Evolutionary conservation across 2,797 vertebrate species (phyloP), one percentile per base, ranked within the genome.

Genomic region (Setipinna tenuifilis): DNA sequence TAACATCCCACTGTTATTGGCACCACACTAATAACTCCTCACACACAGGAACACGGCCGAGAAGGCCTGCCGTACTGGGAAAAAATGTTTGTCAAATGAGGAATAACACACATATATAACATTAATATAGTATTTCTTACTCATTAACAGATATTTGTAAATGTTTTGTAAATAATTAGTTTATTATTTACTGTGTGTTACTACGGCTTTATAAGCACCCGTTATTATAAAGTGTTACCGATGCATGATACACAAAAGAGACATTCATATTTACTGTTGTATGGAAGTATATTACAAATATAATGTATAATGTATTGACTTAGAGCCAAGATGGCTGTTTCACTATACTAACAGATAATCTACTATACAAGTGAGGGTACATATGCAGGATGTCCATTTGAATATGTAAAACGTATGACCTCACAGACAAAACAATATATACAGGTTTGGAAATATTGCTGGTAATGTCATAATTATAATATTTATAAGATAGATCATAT

Each of bases 391-490:
- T 65, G 68, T 48, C 83, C 11, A 21, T 50, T 17, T 23, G 65
- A 83, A 87, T 87, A 65, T 17, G 85, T 11, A 83, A 75, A 59
- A 85, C 25, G 21, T 23, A 85, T 87, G 81, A 87, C 46, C 84
- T 54, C n/a, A 14, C 65, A 75, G 31, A 75, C 16, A 19, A 17
- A 1, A 31, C 28, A 17, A 35, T 35, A 41, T 41, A 35, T 16
- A 75, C 25, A 68, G 23, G 65, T 41, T 35, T 35, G 16, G 28
- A 35, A 35, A 41, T 75, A 41, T 75, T 75, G 14, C 28, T 19
- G 28, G 31, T 75, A 17, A 75, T 35, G 16, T 5, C 17, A 14
- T 41, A 75, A 75, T 75, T 31, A 75, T 75, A 75, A 75, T 75
- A 75, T 65, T 25, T 75, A 75, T 75, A 41, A 75, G 68, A 16